Evolutionary conservation across 1,140 invertebrate genomes (phyloP), one percentile per base, ranked within the genome.

Genomic region (Philotrypesis tridentata): DNA sequence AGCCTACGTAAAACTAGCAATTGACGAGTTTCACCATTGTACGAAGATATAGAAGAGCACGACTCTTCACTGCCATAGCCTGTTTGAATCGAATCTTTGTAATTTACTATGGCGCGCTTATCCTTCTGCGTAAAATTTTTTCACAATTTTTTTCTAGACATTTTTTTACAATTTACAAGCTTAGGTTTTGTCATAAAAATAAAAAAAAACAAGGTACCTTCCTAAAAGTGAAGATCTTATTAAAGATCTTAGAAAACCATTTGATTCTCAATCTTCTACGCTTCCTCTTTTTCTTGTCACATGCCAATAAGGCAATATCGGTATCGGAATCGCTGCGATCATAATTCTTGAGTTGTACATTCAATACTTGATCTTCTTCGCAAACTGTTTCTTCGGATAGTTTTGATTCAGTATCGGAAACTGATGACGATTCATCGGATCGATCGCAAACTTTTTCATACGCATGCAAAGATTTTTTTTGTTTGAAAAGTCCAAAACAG

Each of bases 321-420:
- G 61, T 33, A 31, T 61, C 14, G 85, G 82, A 84, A 63, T 73
- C 40, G 11, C 48, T 65, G 5, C 9, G 61, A 86, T 86, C 61
- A 76, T 40, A 67, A 82, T 60, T 82, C 73, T 31, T 85, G 8
- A 88, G 68, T 68, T 89, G 87, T 9, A 86, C 80, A 25, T 88
- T 85, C 60, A 87, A 82, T 25, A 87, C 75, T 82, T 86, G 84
- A 21, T 87, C 86, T n/a, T 87, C 88, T 23, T 87, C 86, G n/a
- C 86, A 85, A 14, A 85, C 85, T 27, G 86, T 48, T 21, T 86
- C 84, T 68, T 89, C 87, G n/a, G 84, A 87, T 2, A 85, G 48
- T 71, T 83, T 86, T 2, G 86, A 89, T 60, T 89, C 88, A 17
- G 87, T 87, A 67, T 86, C 82, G 9, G 83, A 85, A 33, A 85